Percentiles rank a stretch among this genome's conserved stretches.
These are phyloP conservation scores for Ormyrus labotus DNA, from an alignment of 2,888 invertebrate species.

Conservation along the genomic window DNA sequence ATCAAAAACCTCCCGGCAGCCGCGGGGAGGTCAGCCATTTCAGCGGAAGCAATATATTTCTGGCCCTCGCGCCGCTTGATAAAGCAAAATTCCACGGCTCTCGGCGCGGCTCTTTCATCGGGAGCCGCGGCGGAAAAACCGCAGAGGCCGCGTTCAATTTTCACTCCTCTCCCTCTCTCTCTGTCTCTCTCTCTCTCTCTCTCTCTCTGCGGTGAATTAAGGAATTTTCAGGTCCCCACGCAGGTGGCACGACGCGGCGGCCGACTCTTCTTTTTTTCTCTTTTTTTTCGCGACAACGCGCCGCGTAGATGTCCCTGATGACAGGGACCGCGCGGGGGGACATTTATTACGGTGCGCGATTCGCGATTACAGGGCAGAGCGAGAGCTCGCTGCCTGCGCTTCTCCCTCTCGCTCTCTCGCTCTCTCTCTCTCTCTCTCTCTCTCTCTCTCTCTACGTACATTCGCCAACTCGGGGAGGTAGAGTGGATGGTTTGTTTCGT, in stretches of 20 bases:
- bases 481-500: constrained; percentile 34
- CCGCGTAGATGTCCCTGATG: constrained; percentile 67
- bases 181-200: neutral
- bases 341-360: constrained; percentile 75
- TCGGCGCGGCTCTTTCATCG: constrained; percentile 12
- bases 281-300: neutral
- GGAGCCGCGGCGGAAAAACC: constrained; percentile 19
- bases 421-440: constrained; percentile 18
- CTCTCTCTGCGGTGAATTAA: constrained; percentile 42
- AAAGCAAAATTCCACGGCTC: constrained; percentile 8
- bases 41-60: too few relatives aligned
- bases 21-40: too few relatives aligned
- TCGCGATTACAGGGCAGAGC: constrained; percentile 73
- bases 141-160: constrained; percentile 39
- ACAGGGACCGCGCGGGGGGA: constrained; percentile 67
- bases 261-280: neutral
- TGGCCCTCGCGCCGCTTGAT: neutral
- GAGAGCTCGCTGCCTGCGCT: constrained; percentile 57
- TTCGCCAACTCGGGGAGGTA: too few relatives aligned
- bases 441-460: constrained; percentile 1
- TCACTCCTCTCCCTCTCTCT: constrained; percentile 15
- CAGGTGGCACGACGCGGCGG: constrained; percentile 25
- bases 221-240: constrained; percentile 41
- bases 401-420: constrained; percentile 23
- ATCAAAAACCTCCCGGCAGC: too few relatives aligned